These are phyloP conservation scores for Eulemur albifrons DNA, from an alignment of 2,797 vertebrate species.

Conservation along the genomic window DNA sequence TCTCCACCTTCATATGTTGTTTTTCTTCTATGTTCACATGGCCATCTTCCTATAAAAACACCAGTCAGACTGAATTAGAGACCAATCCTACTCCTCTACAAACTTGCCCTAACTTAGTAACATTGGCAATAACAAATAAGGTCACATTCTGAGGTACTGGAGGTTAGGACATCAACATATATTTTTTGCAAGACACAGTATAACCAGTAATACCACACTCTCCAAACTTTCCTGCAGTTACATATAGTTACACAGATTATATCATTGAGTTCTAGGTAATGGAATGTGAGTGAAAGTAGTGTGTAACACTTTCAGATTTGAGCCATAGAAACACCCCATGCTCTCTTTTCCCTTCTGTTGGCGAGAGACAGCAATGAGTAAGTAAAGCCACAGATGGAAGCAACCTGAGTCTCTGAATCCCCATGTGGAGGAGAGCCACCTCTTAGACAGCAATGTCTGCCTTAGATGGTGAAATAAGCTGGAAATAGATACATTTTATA, in stretches of 20 bases:
- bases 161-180: background rate
- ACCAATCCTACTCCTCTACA: background rate
- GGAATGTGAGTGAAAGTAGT: background rate
- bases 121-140: background rate
- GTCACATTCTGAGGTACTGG: background rate
- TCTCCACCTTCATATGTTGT: background rate
- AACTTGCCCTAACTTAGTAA: background rate
- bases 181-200: background rate
- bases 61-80: background rate
- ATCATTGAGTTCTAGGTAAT: background rate
- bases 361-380: background rate
- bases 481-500: background rate
- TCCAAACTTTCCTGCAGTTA: background rate
- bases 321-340: background rate
- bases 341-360: background rate
- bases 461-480: background rate
- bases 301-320: background rate
- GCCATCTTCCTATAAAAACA: background rate
- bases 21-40: background rate
- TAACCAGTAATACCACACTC: no score
- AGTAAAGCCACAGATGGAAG: background rate
- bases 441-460: background rate
- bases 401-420: background rate
- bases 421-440: no score
- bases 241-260: background rate